Base-by-base conservation (phyloP, 2,888 invertebrate genomes). In the Epirrhoe alternata region DNA sequence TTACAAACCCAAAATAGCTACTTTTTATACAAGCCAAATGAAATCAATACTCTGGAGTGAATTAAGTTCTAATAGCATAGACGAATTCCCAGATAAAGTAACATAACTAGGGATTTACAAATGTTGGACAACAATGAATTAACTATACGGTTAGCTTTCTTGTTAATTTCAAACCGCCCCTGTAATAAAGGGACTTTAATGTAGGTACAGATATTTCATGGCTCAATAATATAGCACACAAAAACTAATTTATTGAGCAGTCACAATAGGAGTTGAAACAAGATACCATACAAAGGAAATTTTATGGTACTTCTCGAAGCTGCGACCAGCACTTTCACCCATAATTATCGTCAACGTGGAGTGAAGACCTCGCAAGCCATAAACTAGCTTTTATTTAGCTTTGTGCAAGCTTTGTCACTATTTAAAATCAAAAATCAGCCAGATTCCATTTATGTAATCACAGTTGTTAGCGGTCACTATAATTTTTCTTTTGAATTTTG, bases 1-100 rank as follows among this genome's bases (percentile, higher is more conserved):
- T 52, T 71, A 71, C 71, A 70, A 73, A 69, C 67, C 67, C 59
- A 71, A 67, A 61, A 59, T 52, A 33, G 60, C 55, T 45, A 68
- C 53, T 50, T 58, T 61, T 73, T 70, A 58, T 70, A 72, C 69
- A 72, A 66, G 70, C 68, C 49, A 30, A 69, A 67, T 60, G 0
- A 16, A 64, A 62, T 31, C 47, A n/a, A 62, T 45, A 65, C 54
- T 56, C 60, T n/a, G 7, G 16, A 35, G 52, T 54, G 17, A 53
- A 54, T 54, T 58, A 57, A 42, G 17, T 57, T 61, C 35, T 12
- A 17, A 56, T 38, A 57, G 51, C 57, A 57, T 45, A 16, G 12
- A n/a, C n/a, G 53, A 62, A 57, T 53, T n/a, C 10, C 31, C 57
- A 12, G n/a, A 45, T 49, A 30, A 38, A 6, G 10, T 50, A 58